These are phyloP conservation scores for Balaeniceps rex DNA, from an alignment of 2,113 vertebrate genomes.

Conservation along the genomic window DNA sequence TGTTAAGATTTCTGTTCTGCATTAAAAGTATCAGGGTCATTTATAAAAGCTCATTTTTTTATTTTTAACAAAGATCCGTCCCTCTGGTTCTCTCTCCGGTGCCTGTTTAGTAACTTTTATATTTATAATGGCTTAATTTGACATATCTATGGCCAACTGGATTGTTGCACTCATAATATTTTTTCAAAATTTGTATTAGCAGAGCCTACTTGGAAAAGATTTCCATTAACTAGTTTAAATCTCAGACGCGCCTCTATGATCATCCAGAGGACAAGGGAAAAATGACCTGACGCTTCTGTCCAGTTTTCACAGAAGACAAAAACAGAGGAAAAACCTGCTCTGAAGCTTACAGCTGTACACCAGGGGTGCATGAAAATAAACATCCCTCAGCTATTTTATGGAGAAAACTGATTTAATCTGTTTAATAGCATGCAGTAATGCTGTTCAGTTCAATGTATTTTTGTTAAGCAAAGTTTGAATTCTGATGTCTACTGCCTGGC, in stretches of 20 bases:
- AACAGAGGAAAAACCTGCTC: not conserved
- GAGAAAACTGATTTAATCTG: not conserved
- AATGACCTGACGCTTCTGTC: not conserved
- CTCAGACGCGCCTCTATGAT: not conserved
- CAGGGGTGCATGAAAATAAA: not conserved
- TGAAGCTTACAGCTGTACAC: not conserved
- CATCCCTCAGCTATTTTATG: not conserved
- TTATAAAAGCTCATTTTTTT: not conserved
- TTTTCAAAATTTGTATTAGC: not conserved
- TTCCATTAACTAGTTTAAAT: not conserved
- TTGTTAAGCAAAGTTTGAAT: not conserved
- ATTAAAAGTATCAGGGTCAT: constrained; percentile 37
- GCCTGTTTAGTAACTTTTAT: constrained; percentile 11
- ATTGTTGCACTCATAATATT: not conserved
- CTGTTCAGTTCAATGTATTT: not conserved
- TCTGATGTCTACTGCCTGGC: not conserved
- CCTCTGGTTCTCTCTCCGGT: not conserved
- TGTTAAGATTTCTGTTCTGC: constrained; percentile 28
- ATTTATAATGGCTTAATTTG: constrained; percentile 26
- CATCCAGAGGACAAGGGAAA: not conserved
- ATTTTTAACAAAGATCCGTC: not conserved
- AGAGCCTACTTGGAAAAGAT: not conserved
- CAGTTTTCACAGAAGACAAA: not conserved
- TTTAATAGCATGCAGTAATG: not conserved
- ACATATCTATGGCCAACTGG: not conserved